phyloP scores from a whole-genome alignment of 2,888 invertebrate species.

The Thecocarcelia acutangulata region DNA sequence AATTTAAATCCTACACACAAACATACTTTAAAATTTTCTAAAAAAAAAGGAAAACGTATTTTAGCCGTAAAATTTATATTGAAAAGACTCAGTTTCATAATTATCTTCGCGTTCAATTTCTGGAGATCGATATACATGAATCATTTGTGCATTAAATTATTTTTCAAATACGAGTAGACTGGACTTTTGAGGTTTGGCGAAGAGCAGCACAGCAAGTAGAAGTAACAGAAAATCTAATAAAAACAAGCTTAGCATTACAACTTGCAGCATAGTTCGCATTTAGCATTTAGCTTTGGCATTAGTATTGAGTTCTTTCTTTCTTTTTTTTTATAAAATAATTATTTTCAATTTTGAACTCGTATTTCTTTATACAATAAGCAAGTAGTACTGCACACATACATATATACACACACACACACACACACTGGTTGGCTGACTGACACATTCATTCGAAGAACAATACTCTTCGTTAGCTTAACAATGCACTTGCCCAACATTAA shows the following conservation, averaged over 20 bases:
- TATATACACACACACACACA: neutral
- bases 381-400: neutral
- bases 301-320: conserved; percentile 28
- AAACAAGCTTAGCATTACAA: conserved; percentile 17
- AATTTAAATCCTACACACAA: too few species aligned
- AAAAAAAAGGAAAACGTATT: neutral
- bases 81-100: conserved; percentile 7
- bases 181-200: neutral
- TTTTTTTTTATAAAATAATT: conserved; percentile 49
- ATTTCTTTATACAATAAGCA: conserved; percentile 40
- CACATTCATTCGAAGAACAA: conserved; percentile 12
- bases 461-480: conserved; percentile 15
- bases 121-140: conserved; percentile 10
- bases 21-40: too few species aligned
- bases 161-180: neutral
- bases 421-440: too few species aligned
- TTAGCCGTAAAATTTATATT: neutral
- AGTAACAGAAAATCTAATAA: conserved; percentile 17
- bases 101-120: neutral
- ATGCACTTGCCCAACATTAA: conserved; percentile 40
- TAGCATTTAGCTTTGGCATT: conserved; percentile 22
- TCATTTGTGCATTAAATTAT: neutral
- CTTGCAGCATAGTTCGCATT: conserved; percentile 18
- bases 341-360: conserved; percentile 54
- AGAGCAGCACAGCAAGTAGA: neutral